Conservation (phyloP, 2,888 invertebrate species). For the Archips crataeganus region DNA sequence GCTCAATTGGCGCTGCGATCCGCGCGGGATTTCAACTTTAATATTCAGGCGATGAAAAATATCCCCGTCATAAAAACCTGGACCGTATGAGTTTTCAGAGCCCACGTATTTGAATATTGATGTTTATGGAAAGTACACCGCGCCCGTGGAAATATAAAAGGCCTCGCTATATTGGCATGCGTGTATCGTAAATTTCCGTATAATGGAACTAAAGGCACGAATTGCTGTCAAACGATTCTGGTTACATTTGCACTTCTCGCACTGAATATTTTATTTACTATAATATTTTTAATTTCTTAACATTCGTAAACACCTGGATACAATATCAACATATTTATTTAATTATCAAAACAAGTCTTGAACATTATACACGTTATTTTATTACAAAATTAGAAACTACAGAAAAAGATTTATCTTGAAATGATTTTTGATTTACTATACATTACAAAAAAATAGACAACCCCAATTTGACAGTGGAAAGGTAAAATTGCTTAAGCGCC, state of each 20-base stretch:
- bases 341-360: too few relatives aligned
- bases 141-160: conserved; percentile 54
- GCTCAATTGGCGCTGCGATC: conserved; percentile 73
- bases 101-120: conserved; percentile 78
- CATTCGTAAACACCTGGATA: too few relatives aligned
- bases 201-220: conserved; percentile 56
- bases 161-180: conserved; percentile 49
- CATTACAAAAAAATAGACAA: too few relatives aligned
- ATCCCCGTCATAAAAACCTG: conserved; percentile 76
- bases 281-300: too few relatives aligned
- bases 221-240: conserved; percentile 32
- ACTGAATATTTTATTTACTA: too few relatives aligned
- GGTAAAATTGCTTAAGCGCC: too few relatives aligned
- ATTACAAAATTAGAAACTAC: too few relatives aligned
- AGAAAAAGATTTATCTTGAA: too few relatives aligned
- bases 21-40: conserved; percentile 74
- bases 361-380: too few relatives aligned
- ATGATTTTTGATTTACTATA: too few relatives aligned
- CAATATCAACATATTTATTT: too few relatives aligned
- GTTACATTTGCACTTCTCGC: not conserved
- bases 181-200: conserved; percentile 51
- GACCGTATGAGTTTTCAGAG: conserved; percentile 77
- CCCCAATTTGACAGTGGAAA: too few relatives aligned
- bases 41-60: conserved; percentile 82
- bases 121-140: conserved; percentile 71